A percentile compares a stretch with the other conserved stretches of the same genome.
phyloP scores from a whole-genome alignment of 2,888 invertebrate species.

The Beris chalybata region DNA sequence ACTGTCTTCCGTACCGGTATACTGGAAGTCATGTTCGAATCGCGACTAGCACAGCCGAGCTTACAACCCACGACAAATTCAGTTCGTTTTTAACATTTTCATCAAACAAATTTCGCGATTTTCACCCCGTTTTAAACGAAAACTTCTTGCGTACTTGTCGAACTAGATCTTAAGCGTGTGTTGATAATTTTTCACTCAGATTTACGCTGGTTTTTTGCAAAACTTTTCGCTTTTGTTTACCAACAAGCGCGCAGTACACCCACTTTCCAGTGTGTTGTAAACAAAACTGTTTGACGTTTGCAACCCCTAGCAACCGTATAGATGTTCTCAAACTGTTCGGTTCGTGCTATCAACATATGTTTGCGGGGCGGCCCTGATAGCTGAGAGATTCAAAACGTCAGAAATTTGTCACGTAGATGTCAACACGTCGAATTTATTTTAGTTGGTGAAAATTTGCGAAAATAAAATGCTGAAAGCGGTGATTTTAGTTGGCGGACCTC shows the following conservation, averaged over 20 bases:
- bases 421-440: slow-evolving; percentile 5
- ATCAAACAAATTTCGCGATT: not conserved
- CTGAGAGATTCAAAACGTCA: slow-evolving; percentile 13
- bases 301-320: slow-evolving; percentile 16
- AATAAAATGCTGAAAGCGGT: slow-evolving; percentile 75
- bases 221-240: slow-evolving; percentile 32
- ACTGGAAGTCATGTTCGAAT: slow-evolving; percentile 34
- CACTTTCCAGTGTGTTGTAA: slow-evolving; percentile 34
- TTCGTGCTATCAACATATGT: slow-evolving; percentile 4
- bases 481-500: slow-evolving; percentile 90
- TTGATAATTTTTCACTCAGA: not conserved
- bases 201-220: not conserved
- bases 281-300: slow-evolving; percentile 35
- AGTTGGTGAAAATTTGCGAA: not conserved
- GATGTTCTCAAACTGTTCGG: slow-evolving; percentile 13
- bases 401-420: slow-evolving; percentile 17
- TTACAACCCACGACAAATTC: not conserved
- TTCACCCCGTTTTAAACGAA: not conserved
- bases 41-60: not conserved
- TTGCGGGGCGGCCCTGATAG: slow-evolving; percentile 4
- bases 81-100: not conserved
- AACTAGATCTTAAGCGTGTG: no score
- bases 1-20: slow-evolving; percentile 32
- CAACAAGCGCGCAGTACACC: slow-evolving; percentile 16
- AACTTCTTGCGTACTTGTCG: no score